Evolutionary conservation across 2,888 invertebrate species (phyloP).

Genomic region (Hydraecia micacea): DNA sequence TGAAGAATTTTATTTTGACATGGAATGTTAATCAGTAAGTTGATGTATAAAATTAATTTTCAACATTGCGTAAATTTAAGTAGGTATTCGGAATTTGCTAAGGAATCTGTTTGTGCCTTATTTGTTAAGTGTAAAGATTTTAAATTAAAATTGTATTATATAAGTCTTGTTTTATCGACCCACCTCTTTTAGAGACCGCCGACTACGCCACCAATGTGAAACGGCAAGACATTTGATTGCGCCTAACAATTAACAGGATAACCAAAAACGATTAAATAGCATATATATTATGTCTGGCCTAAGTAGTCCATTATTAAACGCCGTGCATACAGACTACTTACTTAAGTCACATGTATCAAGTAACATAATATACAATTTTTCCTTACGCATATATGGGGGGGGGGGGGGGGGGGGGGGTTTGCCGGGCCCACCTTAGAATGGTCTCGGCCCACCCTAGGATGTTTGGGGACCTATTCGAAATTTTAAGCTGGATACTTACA

Average conservation of each 20-base stretch:
- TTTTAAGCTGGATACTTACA: too few species aligned
- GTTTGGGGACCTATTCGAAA: too few species aligned
- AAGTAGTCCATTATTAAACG: too few species aligned
- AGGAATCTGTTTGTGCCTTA: constrained; percentile 23
- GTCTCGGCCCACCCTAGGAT: too few species aligned
- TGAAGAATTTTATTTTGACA: constrained; percentile 1
- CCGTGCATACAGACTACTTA: too few species aligned
- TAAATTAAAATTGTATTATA: constrained; percentile 14
- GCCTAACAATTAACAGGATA: neutral
- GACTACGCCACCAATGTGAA: neutral
- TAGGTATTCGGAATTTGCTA: constrained; percentile 11
- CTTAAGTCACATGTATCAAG: too few species aligned
- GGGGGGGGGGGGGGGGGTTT: too few species aligned
- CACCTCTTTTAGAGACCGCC: neutral
- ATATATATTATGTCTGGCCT: too few species aligned
- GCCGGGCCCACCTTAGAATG: too few species aligned
- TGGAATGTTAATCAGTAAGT: constrained; percentile 4
- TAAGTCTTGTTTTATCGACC: neutral
- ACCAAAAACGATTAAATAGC: neutral
- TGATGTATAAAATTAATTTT: constrained; percentile 9
- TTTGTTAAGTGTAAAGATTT: constrained; percentile 19
- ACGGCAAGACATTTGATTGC: neutral
- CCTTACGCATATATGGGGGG: too few species aligned
- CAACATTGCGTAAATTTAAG: constrained; percentile 25
- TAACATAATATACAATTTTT: too few species aligned